Conservation (phyloP, 2,113 vertebrate genomes). For the Tragelaphus buxtoni region DNA sequence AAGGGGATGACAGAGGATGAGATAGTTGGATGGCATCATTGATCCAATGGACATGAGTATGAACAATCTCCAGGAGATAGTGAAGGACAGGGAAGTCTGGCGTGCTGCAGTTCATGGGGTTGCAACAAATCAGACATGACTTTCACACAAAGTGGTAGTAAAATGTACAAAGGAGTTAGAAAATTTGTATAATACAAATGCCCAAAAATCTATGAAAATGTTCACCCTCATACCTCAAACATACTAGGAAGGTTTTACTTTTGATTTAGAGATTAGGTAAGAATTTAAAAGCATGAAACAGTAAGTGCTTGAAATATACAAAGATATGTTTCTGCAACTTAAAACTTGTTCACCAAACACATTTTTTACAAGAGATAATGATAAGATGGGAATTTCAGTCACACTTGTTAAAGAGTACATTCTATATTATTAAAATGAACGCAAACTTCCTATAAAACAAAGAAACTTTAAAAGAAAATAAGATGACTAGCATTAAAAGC, state of each 20-base stretch:
- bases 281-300: background rate
- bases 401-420: background rate
- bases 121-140: background rate
- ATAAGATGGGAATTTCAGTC: background rate
- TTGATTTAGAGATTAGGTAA: background rate
- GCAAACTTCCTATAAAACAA: background rate
- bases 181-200: background rate
- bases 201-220: background rate
- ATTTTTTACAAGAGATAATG: background rate
- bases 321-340: background rate
- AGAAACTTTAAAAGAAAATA: background rate
- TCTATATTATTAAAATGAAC: background rate
- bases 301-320: background rate
- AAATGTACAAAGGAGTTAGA: background rate
- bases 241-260: background rate
- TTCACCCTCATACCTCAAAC: background rate
- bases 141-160: background rate
- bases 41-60: background rate
- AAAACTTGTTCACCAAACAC: background rate
- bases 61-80: background rate
- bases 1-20: background rate
- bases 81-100: background rate
- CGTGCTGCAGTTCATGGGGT: background rate
- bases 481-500: background rate
- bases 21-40: background rate